phyloP scores from a whole-genome alignment of 2,888 invertebrate species.

The Alsophila aescularia region DNA sequence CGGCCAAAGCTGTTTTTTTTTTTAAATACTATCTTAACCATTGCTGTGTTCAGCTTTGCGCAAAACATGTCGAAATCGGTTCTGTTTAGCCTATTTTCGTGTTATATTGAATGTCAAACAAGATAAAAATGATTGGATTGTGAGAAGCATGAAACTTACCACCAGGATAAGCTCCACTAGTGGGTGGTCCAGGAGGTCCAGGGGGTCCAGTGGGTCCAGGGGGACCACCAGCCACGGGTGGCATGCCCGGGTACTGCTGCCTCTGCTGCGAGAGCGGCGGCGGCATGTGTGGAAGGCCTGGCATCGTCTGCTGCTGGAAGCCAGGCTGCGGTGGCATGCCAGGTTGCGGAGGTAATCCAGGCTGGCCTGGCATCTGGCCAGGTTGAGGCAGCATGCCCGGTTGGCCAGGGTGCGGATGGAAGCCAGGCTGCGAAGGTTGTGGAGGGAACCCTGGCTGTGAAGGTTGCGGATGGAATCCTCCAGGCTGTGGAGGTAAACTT shows the following conservation, averaged over 20 bases:
- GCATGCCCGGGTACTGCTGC: slow-evolving; percentile 58
- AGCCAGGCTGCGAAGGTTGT: slow-evolving; percentile 41
- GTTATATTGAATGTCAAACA: too few species aligned
- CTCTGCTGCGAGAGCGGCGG: slow-evolving; percentile 69
- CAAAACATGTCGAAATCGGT: too few species aligned
- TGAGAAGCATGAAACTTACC: slow-evolving; percentile 49
- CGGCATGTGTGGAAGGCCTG: slow-evolving; percentile 74
- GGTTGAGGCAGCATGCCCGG: slow-evolving; percentile 47
- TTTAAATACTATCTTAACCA: too few species aligned
- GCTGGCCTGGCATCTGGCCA: slow-evolving; percentile 33
- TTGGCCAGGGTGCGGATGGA: slow-evolving; percentile 38
- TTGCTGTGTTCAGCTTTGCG: too few species aligned
- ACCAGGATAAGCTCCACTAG: slow-evolving; percentile 55
- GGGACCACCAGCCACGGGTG: slow-evolving; percentile 37
- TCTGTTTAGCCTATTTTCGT: too few species aligned
- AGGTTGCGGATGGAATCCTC: slow-evolving; percentile 35
- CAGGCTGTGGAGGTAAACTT: slow-evolving; percentile 49
- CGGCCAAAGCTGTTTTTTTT: too few species aligned
- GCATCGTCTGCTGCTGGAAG: slow-evolving; percentile 51
- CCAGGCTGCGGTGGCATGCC: slow-evolving; percentile 47
- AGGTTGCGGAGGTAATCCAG: slow-evolving; percentile 37
- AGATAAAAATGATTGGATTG: background rate
- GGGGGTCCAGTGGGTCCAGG: slow-evolving; percentile 52
- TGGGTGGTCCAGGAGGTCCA: slow-evolving; percentile 51
- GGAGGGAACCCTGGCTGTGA: slow-evolving; percentile 36